Base-by-base conservation (phyloP, 2,888 invertebrate genomes). In the Acleris holmiana region DNA sequence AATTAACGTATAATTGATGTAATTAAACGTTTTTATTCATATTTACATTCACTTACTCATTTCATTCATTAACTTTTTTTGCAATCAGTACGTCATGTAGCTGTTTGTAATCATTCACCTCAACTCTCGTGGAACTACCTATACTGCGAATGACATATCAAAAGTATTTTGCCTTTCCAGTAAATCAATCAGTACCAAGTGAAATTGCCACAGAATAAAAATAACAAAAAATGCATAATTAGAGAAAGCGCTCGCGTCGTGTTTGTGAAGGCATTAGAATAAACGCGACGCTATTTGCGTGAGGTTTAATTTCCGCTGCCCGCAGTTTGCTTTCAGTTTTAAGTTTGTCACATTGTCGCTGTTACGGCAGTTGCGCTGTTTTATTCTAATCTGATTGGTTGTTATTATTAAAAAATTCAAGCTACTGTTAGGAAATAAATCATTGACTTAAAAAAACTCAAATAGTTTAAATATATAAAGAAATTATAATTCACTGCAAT, bases 221-320 rank as follows among this genome's bases (percentile, higher is more conserved):
- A 58, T 53, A 19, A 57, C 25, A 54, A 64, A 64, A 64, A 59
- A 54, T 17, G 59, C 65, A 65, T 60, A 60, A 65, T 65, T 60
- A 60, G 62, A 66, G 64, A 66, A 70, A 68, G 66, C 71, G 35
- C 35, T 13, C 66, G 68, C 68, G 69, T 29, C 44, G 23, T 89
- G 83, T 90, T 89, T 89, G 88, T 79, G 77, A 76, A 80, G 76
- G 89, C 80, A 87, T 89, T 88, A 89, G 82, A 81, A 79, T 76
- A 78, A 77, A 76, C 78, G 78, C 78, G 73, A 68, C 76, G 69
- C 79, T 89, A 88, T 90, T 89, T 90, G 86, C 84, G 68, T 71
- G 83, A 83, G 88, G 82, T 84, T 86, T n/a, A n/a, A n/a, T n/a
- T 84, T 70, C 76, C 70, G 70, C 76, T 80, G 84, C 80, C 85